Percentiles rank a stretch among this genome's conserved stretches.
Conservation (phyloP, 2,113 vertebrate species). For the Oreamnos americanus region DNA sequence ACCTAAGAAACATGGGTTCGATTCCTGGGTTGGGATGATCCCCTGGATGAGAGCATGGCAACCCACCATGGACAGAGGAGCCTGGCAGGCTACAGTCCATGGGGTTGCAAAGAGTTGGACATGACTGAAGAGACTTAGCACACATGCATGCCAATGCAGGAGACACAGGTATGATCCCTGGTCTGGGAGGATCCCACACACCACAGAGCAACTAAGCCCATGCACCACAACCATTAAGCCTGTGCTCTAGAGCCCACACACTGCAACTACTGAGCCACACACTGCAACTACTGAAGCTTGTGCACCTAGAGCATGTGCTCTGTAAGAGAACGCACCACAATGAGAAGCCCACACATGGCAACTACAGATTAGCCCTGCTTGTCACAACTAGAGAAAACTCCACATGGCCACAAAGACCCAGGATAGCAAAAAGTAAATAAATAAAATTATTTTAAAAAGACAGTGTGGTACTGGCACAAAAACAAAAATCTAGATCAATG, state of each 20-base stretch:
- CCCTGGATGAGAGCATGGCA: not conserved
- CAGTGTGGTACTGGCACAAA: not conserved
- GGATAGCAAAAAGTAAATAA: not conserved
- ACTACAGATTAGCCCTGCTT: not conserved
- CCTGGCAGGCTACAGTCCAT: not conserved
- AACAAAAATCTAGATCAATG: not conserved
- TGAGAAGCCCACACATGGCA: not conserved
- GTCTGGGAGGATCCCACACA: not conserved
- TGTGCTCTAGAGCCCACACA: not conserved
- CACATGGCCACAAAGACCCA: not conserved
- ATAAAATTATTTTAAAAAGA: not conserved
- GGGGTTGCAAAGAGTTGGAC: not conserved
- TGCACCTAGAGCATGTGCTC: not conserved
- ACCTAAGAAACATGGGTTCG: not conserved
- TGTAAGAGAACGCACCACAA: not conserved
- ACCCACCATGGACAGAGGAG: not conserved
- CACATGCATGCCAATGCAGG: not conserved
- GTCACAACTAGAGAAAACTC: not conserved
- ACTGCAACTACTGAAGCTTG: not conserved
- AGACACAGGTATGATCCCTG: not conserved
- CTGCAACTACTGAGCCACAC: not conserved
- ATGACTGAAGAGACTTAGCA: not conserved
- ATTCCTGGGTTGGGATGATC: not conserved
- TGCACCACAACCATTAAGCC: not conserved
- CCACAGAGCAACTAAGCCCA: not conserved